These are phyloP conservation scores for Peromyscus melanophrys DNA, from an alignment of 2,797 vertebrate species.

Conservation along the genomic window DNA sequence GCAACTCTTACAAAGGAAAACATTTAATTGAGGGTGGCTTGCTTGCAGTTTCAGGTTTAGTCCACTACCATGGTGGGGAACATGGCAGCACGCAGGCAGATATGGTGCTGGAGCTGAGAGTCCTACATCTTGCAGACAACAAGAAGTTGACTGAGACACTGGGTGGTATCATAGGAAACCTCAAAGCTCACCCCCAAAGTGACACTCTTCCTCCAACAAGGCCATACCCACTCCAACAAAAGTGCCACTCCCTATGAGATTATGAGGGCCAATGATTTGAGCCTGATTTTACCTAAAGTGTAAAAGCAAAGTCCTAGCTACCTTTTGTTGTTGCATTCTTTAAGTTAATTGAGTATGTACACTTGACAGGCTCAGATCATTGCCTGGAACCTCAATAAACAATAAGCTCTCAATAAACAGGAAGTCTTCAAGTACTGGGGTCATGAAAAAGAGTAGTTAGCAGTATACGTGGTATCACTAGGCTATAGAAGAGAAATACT, in stretches of 20 bases:
- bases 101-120: not conserved
- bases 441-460: not conserved
- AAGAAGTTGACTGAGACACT: not conserved
- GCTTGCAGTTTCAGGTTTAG: not conserved
- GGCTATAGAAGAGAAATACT: not conserved
- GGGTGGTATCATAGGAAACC: not conserved
- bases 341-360: not conserved
- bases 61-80: not conserved
- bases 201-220: not conserved
- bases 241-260: not conserved
- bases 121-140: not conserved
- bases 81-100: not conserved
- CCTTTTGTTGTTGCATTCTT: not conserved
- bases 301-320: slow-evolving; percentile 34
- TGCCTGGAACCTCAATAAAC: not conserved
- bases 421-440: not conserved
- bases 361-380: not conserved
- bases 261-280: not conserved
- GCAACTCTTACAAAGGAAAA: not conserved
- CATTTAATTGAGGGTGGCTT: not conserved
- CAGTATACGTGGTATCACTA: not conserved
- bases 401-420: not conserved
- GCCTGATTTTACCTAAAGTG: slow-evolving; percentile 6
- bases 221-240: not conserved
- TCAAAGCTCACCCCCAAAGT: not conserved